A percentile compares a stretch with the other conserved stretches of the same genome.
Evolutionary conservation across 2,113 vertebrate species (phyloP).

Genomic region (Amphiprion ocellaris): DNA sequence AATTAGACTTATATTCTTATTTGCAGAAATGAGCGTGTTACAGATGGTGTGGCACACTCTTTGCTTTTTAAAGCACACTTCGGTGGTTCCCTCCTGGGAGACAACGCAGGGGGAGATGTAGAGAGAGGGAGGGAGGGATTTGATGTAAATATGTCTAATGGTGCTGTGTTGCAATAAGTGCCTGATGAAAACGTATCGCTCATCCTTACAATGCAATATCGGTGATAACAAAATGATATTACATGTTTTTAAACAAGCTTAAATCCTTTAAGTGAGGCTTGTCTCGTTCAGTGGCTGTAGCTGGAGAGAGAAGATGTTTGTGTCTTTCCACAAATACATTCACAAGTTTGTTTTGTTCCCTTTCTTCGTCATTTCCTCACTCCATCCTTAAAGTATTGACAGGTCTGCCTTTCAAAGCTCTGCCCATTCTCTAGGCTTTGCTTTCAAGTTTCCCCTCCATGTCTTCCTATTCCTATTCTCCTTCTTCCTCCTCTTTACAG

Average conservation of each 20-base stretch:
- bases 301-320: constrained; percentile 18
- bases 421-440: constrained; percentile 14
- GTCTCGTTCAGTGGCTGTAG: constrained; percentile 3
- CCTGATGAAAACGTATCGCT: constrained; percentile 44
- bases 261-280: constrained; percentile 37
- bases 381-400: constrained; percentile 41
- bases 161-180: constrained; percentile 60
- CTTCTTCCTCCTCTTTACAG: constrained; percentile 23
- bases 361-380: constrained; percentile 27
- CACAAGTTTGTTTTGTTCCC: constrained; percentile 43
- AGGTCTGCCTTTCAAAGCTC: constrained; percentile 20
- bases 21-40: constrained; percentile 58
- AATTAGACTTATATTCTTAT: constrained; percentile 76
- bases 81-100: constrained; percentile 55
- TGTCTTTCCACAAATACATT: constrained; percentile 40
- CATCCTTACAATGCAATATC: constrained; percentile 51
- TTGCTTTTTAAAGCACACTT: constrained; percentile 67
- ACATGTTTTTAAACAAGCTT: constrained; percentile 26
- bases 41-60: constrained; percentile 67
- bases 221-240: constrained; percentile 33
- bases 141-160: constrained; percentile 71
- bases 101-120: constrained; percentile 40
- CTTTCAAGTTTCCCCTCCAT: constrained; percentile 8
- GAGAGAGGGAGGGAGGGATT: constrained; percentile 36
- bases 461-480: constrained; percentile 14